Evolutionary conservation across 1,140 invertebrate genomes (phyloP), one percentile per base, ranked within the genome.

Genomic region (Harpegnathos saltator): DNA sequence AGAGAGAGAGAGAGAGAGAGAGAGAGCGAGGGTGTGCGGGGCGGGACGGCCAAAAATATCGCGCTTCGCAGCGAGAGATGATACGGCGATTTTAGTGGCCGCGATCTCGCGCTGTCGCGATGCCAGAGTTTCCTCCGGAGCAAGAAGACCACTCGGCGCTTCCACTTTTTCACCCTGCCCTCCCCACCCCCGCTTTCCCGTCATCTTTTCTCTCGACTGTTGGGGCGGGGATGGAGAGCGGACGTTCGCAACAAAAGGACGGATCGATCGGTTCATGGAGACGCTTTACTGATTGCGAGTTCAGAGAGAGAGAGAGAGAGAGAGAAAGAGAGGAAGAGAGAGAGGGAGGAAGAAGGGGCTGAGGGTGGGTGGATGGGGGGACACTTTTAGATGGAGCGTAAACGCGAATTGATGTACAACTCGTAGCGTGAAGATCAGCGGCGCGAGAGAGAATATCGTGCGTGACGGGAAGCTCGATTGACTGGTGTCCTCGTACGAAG

Each of bases 281-380:
- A 88, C 83, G 78, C 38, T 85, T 85, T 84, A 61, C 83, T 77
- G 83, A 88, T 85, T 83, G 86, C 68, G 78, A 88, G 75, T 69
- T 56, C 66, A 71, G 83, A 72, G 77, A 66, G 38, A 44, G 7
- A 44, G 38, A 44, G 7, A 44, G 38, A 44, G 7, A 44, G 38
- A 44, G 7, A 44, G 38, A 44, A 9, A 33, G 29, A 5, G 71
- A 71, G 83, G 66, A 72, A 66, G 38, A 44, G 7, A 44, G 38
- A 44, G 7, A 44, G 38, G 11, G 7, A 44, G 38, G 11, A 11
- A 44, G 38, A 44, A 9, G 5, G 29, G 29, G 71, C n/a, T n/a
- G n/a, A n/a, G n/a, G n/a, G n/a, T n/a, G n/a, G n/a, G n/a, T n/a
- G n/a, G n/a, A n/a, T n/a, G n/a, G n/a, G n/a, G n/a, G n/a, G n/a